Conservation (phyloP, 2,888 invertebrate species). For the Drosophila mettleri region DNA sequence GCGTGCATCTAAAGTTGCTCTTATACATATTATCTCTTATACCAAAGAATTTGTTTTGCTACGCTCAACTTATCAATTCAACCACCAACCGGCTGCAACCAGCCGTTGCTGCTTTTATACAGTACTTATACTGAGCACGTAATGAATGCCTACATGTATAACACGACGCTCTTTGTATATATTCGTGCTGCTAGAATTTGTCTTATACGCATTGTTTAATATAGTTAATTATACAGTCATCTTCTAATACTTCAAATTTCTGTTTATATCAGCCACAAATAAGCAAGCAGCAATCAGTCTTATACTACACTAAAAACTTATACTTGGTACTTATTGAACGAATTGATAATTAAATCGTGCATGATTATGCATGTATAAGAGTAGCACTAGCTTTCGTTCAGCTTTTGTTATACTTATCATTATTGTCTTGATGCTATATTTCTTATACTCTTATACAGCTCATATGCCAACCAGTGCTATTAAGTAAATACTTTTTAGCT, state of each 20-base stretch:
- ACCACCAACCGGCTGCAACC: not conserved
- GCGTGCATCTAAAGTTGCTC: not conserved
- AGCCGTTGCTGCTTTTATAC: constrained; percentile 5
- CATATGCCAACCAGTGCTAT: not conserved
- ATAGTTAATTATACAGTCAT: too few species aligned
- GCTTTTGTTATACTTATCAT: not conserved
- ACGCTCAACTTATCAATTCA: not conserved
- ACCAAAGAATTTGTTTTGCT: too few species aligned
- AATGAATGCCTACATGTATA: too few species aligned
- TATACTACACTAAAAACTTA: too few species aligned
- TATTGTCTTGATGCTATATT: not conserved
- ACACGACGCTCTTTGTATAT: too few species aligned
- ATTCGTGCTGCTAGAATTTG: too few species aligned
- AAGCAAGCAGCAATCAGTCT: too few species aligned
- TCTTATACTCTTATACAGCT: not conserved
- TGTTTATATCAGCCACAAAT: too few species aligned
- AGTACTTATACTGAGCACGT: not conserved
- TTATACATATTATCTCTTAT: not conserved
- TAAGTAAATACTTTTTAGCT: not conserved
- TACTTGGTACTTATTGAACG: not conserved
- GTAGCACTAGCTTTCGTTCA: not conserved
- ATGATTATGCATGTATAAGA: not conserved
- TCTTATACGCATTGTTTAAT: too few species aligned
- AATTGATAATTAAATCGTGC: not conserved
- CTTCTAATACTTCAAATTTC: too few species aligned